These are phyloP conservation scores for Cheilosia impressa DNA, from an alignment of 2,888 invertebrate genomes.

Conservation along the genomic window DNA sequence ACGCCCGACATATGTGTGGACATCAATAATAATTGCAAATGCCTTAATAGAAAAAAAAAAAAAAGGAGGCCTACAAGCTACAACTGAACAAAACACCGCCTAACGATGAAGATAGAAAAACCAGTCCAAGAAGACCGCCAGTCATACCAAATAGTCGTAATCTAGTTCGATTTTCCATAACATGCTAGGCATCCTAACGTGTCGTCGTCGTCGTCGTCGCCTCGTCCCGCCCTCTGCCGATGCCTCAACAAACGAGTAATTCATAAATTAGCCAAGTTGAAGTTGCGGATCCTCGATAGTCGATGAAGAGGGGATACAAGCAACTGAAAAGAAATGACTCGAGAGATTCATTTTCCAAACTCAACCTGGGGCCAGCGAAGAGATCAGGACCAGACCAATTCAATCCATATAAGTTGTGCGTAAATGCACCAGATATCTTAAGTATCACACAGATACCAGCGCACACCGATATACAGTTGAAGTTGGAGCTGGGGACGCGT, in stretches of 20 bases:
- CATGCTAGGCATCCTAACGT: slow-evolving; percentile 50
- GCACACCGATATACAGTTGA: slow-evolving; percentile 13
- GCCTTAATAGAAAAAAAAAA: slow-evolving; percentile 60
- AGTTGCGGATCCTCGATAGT: slow-evolving; percentile 52
- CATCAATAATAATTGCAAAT: slow-evolving; percentile 77
- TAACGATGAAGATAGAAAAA: slow-evolving; percentile 52
- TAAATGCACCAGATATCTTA: slow-evolving; percentile 75
- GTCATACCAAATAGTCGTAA: slow-evolving; percentile 64
- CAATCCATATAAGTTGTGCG: slow-evolving; percentile 72
- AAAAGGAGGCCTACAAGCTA: slow-evolving; percentile 51
- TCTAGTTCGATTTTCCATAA: slow-evolving; percentile 75
- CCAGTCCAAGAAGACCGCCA: slow-evolving; percentile 60
- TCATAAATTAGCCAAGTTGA: slow-evolving; percentile 71
- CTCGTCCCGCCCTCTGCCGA: slow-evolving; percentile 1
- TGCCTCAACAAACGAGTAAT: slow-evolving; percentile 60
- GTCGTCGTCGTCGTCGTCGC: background rate
- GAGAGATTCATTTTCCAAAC: slow-evolving; percentile 55
- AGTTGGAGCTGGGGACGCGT: slow-evolving; percentile 6
- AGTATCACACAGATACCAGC: slow-evolving; percentile 63
- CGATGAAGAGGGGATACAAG: slow-evolving; percentile 22
- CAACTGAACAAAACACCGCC: slow-evolving; percentile 24
- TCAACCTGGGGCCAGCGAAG: slow-evolving; percentile 63
- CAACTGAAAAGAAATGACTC: slow-evolving; percentile 20
- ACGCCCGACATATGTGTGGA: slow-evolving; percentile 71
- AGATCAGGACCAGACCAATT: slow-evolving; percentile 68